Conservation (phyloP, 2,113 vertebrate species). For the Campylorhamphus procurvoides region DNA sequence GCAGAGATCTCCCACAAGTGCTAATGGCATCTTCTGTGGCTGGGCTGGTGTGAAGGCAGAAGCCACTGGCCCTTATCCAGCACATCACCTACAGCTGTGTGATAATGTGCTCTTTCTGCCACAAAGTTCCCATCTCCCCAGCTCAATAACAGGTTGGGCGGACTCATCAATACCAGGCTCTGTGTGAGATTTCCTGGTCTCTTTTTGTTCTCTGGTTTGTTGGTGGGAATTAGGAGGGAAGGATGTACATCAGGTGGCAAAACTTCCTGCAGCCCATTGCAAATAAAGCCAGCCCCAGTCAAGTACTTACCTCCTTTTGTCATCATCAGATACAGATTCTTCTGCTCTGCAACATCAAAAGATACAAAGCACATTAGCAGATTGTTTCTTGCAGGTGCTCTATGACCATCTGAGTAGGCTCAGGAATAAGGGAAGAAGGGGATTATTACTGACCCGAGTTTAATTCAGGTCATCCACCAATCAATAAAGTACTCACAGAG, state of each 20-base stretch:
- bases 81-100: not conserved
- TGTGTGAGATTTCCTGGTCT: not conserved
- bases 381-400: not conserved
- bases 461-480: not conserved
- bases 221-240: not conserved
- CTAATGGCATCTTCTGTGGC: not conserved
- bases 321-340: constrained; percentile 87
- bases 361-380: not conserved
- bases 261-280: not conserved
- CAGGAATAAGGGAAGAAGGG: not conserved
- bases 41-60: not conserved
- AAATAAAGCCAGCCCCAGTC: not conserved
- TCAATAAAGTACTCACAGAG: not conserved
- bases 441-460: not conserved
- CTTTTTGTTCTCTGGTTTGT: not conserved
- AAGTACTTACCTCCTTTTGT: constrained; percentile 88
- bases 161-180: not conserved
- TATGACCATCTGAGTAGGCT: not conserved
- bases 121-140: not conserved
- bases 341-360: constrained; percentile 86
- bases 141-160: not conserved
- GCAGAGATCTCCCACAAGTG: not conserved
- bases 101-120: not conserved
- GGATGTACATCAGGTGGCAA: not conserved
- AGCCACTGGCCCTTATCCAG: not conserved